Base-by-base conservation (phyloP, 2,797 vertebrate genomes). In the Hyperoplus lanceolatus region DNA sequence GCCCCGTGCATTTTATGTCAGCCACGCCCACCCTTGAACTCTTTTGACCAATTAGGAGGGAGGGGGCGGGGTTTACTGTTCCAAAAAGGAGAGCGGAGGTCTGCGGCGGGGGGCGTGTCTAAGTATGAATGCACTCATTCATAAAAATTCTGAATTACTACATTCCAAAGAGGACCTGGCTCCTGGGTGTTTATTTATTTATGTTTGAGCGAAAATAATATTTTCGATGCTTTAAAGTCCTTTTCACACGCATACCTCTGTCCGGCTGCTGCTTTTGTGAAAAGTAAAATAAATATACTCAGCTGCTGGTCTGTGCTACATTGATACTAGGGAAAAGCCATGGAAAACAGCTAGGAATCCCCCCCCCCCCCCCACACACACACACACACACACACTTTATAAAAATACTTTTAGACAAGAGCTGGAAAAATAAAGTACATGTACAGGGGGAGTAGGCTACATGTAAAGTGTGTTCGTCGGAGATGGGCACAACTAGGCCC, bases 81-180 rank as follows among this genome's bases (percentile, higher is more conserved):
- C 42, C 15, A 54, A 42, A 64, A 73, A 49, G 11, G 59, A 67
- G 62, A 73, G 73, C 61, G 43, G 85, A 39, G 68, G 51, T 65
- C 79, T 45, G 46, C 21, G 5, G 3, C 36, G 39, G 61, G 57
- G 83, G 95, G 94, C 91, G 94, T 92, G 93, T 88, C 43, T 82
- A 58, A 1, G 1, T 59, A 95, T 96, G 95, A 96, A 96, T 95
- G 89, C 93, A 86, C 81, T 96, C 96, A 96, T 96, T 96, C 96
- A 96, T 95, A 95, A 96, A 96, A 95, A 90, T 75, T 89, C 77
- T 54, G 92, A 93, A 93, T 93, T 90, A 90, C 93, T 92, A 93
- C 93, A 94, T 95, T 94, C 93, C 94, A 89, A 76, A 91, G 89
- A 90, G 70, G 86, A 89, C 77, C 91, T 82, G 87, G 91, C 88